phyloP scores from a whole-genome alignment of 2,113 vertebrate species.

The Centrocercus urophasianus region DNA sequence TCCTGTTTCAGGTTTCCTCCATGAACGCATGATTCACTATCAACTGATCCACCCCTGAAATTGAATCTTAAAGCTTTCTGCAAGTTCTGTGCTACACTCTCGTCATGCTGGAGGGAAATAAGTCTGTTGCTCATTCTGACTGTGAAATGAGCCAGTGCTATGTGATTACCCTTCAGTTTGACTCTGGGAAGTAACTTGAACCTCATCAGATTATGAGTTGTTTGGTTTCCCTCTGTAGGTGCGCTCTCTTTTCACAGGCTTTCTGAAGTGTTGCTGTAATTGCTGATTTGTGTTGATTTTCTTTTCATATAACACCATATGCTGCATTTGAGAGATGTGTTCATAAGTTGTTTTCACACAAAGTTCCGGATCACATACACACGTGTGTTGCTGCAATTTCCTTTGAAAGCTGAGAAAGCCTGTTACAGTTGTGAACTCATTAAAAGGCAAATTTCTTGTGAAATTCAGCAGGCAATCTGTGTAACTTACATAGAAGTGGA shows the following conservation, averaged over 20 bases:
- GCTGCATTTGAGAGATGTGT: conserved; percentile 38
- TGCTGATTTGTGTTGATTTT: conserved; percentile 68
- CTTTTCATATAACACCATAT: conserved; percentile 57
- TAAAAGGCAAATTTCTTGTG: conserved; percentile 6
- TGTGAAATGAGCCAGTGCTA: conserved; percentile 67
- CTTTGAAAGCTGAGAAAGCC: conserved; percentile 22
- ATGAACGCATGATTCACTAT: conserved; percentile 29
- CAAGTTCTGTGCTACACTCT: conserved; percentile 47
- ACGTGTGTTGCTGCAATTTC: conserved; percentile 38
- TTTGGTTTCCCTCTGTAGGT: conserved; percentile 35
- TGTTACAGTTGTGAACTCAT: fast-evolving
- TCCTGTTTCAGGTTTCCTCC: conserved; percentile 42
- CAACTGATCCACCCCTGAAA: conserved; percentile 53
- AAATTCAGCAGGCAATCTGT: neutral
- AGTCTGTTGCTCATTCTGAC: conserved; percentile 59
- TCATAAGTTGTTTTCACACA: conserved; percentile 51
- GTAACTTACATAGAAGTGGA: neutral
- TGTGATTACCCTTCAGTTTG: conserved; percentile 61
- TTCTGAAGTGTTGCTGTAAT: conserved; percentile 67
- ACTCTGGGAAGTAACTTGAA: conserved; percentile 61
- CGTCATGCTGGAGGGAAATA: conserved; percentile 3
- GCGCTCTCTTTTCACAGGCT: conserved; percentile 26
- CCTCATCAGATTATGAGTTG: conserved; percentile 31
- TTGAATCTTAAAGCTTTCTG: conserved; percentile 65
- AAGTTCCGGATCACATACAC: conserved; percentile 25